phyloP scores from a whole-genome alignment of 2,888 invertebrate genomes.

The Ophion slaviceki region DNA sequence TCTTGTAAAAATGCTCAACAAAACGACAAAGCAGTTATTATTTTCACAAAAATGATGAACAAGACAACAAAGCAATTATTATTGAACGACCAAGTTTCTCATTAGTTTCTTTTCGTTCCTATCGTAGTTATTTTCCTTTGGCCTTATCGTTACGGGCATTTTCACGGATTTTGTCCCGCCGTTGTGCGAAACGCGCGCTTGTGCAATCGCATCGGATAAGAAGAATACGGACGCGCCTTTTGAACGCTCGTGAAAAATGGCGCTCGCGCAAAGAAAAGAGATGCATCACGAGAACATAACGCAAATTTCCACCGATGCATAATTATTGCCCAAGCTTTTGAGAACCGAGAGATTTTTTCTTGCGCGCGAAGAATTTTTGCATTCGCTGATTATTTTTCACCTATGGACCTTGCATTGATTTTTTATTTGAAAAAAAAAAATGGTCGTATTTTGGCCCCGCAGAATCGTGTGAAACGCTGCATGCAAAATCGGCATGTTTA shows the following conservation, averaged over 20 bases:
- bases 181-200: not conserved
- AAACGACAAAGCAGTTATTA: not conserved
- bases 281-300: not conserved
- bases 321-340: not conserved
- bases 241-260: conserved; percentile 29
- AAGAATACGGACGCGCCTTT: not conserved
- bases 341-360: not conserved
- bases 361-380: not conserved
- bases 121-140: not conserved
- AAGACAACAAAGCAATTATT: not conserved
- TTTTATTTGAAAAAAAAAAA: not conserved
- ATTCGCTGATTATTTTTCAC: not conserved
- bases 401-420: not conserved
- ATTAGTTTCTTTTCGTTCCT: not conserved
- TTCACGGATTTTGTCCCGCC: not conserved
- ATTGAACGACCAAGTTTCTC: not conserved
- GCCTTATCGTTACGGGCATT: not conserved
- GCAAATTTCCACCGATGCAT: not conserved
- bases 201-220: not conserved
- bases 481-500: not conserved
- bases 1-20: not conserved
- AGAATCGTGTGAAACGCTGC: not conserved
- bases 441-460: too few relatives aligned
- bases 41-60: not conserved
- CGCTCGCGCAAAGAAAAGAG: not conserved